Evolutionary conservation across 2,797 vertebrate species (phyloP).

Genomic region (Sylvia borin): DNA sequence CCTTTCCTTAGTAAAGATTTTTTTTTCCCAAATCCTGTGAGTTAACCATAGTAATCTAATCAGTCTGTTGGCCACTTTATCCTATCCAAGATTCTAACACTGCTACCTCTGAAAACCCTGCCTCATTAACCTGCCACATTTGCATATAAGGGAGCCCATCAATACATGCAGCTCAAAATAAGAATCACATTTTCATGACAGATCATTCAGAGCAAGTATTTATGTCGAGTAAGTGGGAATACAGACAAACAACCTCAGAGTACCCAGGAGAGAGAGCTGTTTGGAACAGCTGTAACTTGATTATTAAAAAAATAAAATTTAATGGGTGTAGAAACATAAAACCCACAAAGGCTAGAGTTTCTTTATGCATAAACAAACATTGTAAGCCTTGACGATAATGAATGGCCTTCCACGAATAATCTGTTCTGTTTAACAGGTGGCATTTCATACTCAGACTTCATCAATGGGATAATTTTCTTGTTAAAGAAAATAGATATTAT

Average conservation of each 20-base stretch:
- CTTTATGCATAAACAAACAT: constrained; percentile 32
- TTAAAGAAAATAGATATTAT: constrained; percentile 12
- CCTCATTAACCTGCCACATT: not conserved
- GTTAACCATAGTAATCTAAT: not conserved
- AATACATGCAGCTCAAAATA: not conserved
- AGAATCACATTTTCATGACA: not conserved
- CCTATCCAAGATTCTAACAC: not conserved
- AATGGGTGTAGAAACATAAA: constrained; percentile 16
- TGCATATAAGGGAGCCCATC: not conserved
- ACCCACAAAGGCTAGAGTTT: not conserved
- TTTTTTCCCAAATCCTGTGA: not conserved
- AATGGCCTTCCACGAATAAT: constrained; percentile 6
- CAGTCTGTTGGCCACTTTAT: not conserved
- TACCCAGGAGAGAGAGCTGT: not conserved
- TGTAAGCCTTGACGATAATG: not conserved
- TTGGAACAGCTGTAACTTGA: constrained; percentile 51
- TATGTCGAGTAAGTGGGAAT: not conserved
- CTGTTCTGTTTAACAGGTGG: constrained; percentile 20
- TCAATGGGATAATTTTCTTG: constrained; percentile 4
- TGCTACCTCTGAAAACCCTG: not conserved
- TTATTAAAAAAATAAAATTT: constrained; percentile 64
- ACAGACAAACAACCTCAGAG: not conserved
- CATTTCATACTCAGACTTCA: constrained; percentile 5
- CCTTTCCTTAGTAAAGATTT: not conserved
- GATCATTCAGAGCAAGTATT: not conserved